These are phyloP conservation scores for Hemibagrus wyckioides DNA, from an alignment of 2,113 vertebrate species.

Conservation along the genomic window DNA sequence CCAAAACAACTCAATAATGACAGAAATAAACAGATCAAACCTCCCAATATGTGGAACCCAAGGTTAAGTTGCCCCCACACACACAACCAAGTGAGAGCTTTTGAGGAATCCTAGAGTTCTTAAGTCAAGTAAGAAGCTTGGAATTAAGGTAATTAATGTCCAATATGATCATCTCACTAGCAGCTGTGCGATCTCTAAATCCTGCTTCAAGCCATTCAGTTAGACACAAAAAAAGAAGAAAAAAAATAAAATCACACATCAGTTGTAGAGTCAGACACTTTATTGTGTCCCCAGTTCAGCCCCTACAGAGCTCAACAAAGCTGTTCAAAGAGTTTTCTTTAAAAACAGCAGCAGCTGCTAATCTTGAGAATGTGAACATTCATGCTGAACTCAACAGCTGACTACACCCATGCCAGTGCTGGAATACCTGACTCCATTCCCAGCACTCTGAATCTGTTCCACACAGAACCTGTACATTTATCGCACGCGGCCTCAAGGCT, in stretches of 20 bases:
- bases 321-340: slow-evolving; percentile 33
- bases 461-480: not conserved
- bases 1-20: not conserved
- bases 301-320: not conserved
- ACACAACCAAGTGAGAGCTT: not conserved
- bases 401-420: not conserved
- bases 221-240: not conserved
- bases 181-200: not conserved
- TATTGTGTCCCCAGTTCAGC: not conserved
- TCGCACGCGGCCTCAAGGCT: not conserved
- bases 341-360: slow-evolving; percentile 20
- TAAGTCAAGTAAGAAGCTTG: not conserved
- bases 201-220: not conserved
- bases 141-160: not conserved
- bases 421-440: not conserved
- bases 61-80: not conserved
- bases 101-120: not conserved
- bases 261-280: not conserved
- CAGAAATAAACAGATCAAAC: not conserved
- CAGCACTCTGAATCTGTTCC: not conserved
- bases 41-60: not conserved
- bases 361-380: not conserved
- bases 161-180: not conserved
- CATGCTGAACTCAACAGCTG: not conserved
- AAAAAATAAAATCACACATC: not conserved